Evolutionary conservation across 2,888 invertebrate genomes (phyloP).

Genomic region (Tribolium freemani): DNA sequence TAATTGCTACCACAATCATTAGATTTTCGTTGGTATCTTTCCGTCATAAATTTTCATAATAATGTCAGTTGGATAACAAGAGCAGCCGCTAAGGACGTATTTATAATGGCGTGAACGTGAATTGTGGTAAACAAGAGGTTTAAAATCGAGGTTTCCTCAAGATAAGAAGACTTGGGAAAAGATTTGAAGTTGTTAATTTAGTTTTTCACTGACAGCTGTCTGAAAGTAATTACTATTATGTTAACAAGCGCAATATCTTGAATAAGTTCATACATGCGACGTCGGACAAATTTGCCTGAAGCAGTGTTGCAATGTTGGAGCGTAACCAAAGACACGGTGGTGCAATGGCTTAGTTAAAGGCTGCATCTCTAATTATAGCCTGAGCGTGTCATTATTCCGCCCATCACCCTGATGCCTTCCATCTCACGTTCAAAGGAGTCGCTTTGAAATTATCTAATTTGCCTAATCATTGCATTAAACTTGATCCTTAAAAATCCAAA

Average conservation of each 20-base stretch:
- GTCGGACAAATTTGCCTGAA: constrained; percentile 5
- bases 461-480: constrained; percentile 37
- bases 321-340: constrained; percentile 26
- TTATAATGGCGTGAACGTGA: not conserved
- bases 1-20: constrained; percentile 23
- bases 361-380: constrained; percentile 39
- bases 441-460: constrained; percentile 38
- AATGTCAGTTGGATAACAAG: not conserved
- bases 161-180: not conserved
- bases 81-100: not conserved
- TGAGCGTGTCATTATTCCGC: constrained; percentile 28
- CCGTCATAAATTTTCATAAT: constrained; percentile 13
- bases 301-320: constrained; percentile 20
- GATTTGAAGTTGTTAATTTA: not conserved
- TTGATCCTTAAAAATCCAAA: constrained; percentile 20
- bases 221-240: constrained; percentile 1
- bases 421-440: constrained; percentile 29
- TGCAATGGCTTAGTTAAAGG: constrained; percentile 31
- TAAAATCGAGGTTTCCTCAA: too few species aligned
- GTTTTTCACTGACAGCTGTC: constrained; percentile 1
- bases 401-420: constrained; percentile 27
- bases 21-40: not conserved
- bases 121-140: not conserved
- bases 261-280: constrained; percentile 2
- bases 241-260: not conserved